Evolutionary conservation across 2,888 invertebrate species (phyloP).

Genomic region (Lepetodrilus schrolli): DNA sequence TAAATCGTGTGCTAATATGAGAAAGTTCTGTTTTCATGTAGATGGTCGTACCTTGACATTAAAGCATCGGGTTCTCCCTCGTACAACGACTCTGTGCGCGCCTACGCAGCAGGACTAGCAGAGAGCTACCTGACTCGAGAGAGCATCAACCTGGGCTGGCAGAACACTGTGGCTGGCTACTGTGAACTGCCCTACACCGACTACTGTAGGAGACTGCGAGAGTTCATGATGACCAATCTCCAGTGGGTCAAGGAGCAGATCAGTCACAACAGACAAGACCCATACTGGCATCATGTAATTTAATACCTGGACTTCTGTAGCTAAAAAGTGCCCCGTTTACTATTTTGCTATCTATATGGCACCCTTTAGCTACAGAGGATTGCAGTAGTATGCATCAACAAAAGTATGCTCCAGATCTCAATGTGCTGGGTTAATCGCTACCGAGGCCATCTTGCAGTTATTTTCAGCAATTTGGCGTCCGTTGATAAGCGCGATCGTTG

Average conservation of each 20-base stretch:
- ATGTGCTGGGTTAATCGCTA: too few relatives aligned
- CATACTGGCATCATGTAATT: conserved; percentile 89
- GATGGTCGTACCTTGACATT: conserved; percentile 12
- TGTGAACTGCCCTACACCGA: conserved; percentile 76
- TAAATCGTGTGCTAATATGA: too few relatives aligned
- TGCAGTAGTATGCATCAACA: too few relatives aligned
- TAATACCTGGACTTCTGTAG: too few relatives aligned
- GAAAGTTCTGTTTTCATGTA: neutral
- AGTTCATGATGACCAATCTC: conserved; percentile 81
- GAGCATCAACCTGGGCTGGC: conserved; percentile 86
- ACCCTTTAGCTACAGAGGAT: too few relatives aligned
- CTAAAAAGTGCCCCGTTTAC: too few relatives aligned
- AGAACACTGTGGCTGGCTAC: conserved; percentile 82
- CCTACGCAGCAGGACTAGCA: conserved; percentile 88
- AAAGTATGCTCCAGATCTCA: too few relatives aligned
- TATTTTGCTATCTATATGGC: too few relatives aligned
- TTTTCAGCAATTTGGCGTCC: too few relatives aligned
- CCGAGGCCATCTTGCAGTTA: too few relatives aligned
- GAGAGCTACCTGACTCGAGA: conserved; percentile 86
- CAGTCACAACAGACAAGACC: conserved; percentile 77
- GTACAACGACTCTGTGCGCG: conserved; percentile 79
- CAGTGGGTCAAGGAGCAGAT: conserved; percentile 81
- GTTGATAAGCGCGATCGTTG: too few relatives aligned
- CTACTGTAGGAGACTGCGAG: conserved; percentile 81
- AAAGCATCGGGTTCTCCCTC: neutral